A percentile compares a stretch with the other conserved stretches of the same genome.
These are phyloP conservation scores for Fukomys damarensis DNA, from an alignment of 2,113 vertebrate species.

Conservation along the genomic window DNA sequence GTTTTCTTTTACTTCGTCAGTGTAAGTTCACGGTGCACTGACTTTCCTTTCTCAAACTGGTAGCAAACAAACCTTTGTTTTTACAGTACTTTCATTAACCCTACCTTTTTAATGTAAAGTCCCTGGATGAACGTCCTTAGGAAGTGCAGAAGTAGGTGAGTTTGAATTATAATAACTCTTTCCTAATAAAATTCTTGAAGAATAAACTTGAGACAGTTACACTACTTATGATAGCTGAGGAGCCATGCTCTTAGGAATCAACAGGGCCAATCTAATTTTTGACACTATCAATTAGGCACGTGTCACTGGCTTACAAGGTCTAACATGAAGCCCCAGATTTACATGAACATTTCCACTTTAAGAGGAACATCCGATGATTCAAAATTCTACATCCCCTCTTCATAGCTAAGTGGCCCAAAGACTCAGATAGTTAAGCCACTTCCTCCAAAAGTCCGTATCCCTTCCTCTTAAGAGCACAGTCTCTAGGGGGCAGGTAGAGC, in stretches of 20 bases:
- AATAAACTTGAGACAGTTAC: conserved; percentile 41
- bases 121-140: conserved; percentile 23
- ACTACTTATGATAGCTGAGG: not conserved
- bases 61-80: conserved; percentile 55
- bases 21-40: not conserved
- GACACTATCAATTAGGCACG: not conserved
- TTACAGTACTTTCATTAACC: conserved; percentile 38
- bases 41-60: conserved; percentile 59
- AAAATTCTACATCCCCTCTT: conserved; percentile 36
- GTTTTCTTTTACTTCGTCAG: conserved; percentile 53
- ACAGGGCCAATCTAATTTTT: not conserved
- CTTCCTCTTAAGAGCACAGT: conserved; percentile 49
- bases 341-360: conserved; percentile 36
- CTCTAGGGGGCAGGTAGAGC: not conserved
- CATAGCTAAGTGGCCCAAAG: conserved; percentile 13
- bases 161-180: conserved; percentile 47
- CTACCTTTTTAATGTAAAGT: conserved; percentile 54
- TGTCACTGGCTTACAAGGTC: not conserved
- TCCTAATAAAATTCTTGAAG: conserved; percentile 53
- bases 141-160: conserved; percentile 19
- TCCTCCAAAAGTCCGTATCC: conserved; percentile 76
- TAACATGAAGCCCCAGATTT: conserved; percentile 22
- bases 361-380: conserved; percentile 38
- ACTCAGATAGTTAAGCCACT: conserved; percentile 78
- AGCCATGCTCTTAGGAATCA: not conserved